Evolutionary conservation across 1,140 invertebrate genomes (phyloP).

Genomic region (Musca domestica): DNA sequence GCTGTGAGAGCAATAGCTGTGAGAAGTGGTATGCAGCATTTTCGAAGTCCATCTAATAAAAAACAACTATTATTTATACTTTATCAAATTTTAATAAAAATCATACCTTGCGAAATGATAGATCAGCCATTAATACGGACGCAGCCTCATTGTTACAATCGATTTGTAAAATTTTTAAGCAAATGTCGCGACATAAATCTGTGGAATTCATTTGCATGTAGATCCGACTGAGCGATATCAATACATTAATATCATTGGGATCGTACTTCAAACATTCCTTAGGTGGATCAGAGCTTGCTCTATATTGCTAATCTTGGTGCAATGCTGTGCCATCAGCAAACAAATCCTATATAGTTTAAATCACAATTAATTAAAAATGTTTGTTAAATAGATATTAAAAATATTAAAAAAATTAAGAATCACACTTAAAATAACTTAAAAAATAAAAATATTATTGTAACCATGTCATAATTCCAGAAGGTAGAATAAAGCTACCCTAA

Average conservation of each 20-base stretch:
- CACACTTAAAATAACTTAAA: not conserved
- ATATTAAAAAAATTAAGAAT: slow-evolving; percentile 1
- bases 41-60: slow-evolving; percentile 78
- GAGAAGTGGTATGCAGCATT: slow-evolving; percentile 88
- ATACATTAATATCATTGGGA: slow-evolving; percentile 73
- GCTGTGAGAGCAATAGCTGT: slow-evolving; percentile 76
- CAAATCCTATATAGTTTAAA: slow-evolving; percentile 48
- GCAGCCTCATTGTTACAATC: slow-evolving; percentile 89
- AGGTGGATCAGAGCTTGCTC: slow-evolving; percentile 75
- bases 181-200: slow-evolving; percentile 84
- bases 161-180: slow-evolving; percentile 74
- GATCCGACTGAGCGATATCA: slow-evolving; percentile 77
- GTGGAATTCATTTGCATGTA: slow-evolving; percentile 81
- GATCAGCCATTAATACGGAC: slow-evolving; percentile 92
- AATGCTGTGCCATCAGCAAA: slow-evolving; percentile 53
- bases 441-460: slow-evolving; percentile 23
- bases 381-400: not conserved
- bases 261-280: slow-evolving; percentile 80
- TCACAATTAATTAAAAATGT: not conserved
- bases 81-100: not conserved
- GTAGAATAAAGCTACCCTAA: too few relatives aligned
- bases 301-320: slow-evolving; percentile 47
- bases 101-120: slow-evolving; percentile 81
- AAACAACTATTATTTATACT: slow-evolving; percentile 14
- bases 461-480: too few relatives aligned